phyloP scores from a whole-genome alignment of 2,797 vertebrate genomes.

The Liparis tanakae region DNA sequence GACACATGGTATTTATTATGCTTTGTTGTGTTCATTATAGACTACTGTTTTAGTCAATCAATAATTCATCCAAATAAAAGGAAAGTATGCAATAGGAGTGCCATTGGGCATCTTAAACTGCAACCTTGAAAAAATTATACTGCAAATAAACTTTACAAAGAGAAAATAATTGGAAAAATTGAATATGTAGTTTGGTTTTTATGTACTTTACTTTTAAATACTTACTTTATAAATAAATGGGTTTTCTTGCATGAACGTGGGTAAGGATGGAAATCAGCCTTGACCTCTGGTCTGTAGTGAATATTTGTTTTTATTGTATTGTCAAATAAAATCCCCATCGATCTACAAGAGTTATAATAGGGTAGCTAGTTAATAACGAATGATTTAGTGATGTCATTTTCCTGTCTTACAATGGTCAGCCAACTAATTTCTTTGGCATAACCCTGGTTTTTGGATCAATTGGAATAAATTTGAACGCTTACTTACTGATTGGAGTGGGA shows the following conservation, averaged over 20 bases:
- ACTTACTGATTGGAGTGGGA: neutral
- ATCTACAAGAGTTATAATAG: neutral
- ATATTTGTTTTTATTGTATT: conserved; percentile 6
- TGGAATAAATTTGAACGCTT: no score
- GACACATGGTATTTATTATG: neutral
- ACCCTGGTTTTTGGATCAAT: neutral
- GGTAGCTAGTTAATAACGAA: neutral
- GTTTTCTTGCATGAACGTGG: neutral
- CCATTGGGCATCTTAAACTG: no score
- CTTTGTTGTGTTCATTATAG: neutral
- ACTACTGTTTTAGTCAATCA: no score
- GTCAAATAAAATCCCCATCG: neutral
- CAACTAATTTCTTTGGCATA: neutral
- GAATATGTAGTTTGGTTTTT: no score
- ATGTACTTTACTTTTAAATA: no score
- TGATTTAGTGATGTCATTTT: neutral
- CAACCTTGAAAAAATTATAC: no score
- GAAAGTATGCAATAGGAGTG: no score
- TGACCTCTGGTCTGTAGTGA: neutral
- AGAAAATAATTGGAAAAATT: no score
- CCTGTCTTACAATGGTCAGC: neutral
- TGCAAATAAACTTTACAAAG: no score
- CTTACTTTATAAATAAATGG: no score
- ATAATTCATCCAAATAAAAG: no score
- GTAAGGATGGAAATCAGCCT: conserved; percentile 6